Evolutionary conservation across 2,888 invertebrate species (phyloP), one percentile per base, ranked within the genome.

Genomic region (Mylabris sibirica): DNA sequence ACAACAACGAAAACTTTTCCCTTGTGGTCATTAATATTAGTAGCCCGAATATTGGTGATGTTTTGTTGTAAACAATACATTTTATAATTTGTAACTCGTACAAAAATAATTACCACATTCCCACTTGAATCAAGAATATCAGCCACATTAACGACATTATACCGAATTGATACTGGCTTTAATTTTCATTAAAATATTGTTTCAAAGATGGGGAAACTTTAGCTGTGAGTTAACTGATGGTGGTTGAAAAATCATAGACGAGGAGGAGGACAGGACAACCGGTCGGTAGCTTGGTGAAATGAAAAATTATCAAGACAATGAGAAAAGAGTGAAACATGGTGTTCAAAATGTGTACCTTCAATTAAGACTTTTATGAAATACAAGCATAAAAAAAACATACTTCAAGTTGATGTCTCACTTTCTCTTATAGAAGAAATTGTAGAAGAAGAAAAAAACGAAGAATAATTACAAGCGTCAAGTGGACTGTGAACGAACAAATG

Each of bases 151-250:
- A 78, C 76, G 74, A 72, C 75, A 73, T 75, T 75, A 74, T 17
- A 65, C 5, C 66, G 73, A 81, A 81, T 79, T 78, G 80, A 80
- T 82, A 79, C 78, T 77, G 77, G 77, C 78, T 75, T 77, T 83
- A 83, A 84, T 84, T 84, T 84, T 83, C 82, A 84, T 83, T 84
- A 83, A 53, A 81, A 83, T 80, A 83, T 81, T 80, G 80, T 79
- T 77, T 71, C 66, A 4, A n/a, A 5, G 44, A 59, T 35, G 44
- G 30, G 30, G 60, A 14, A 60, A 30, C 34, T 60, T 34, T 26
- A 11, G 26, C n/a, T 44, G 11, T n/a, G n/a, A 17, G n/a, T n/a
- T 30, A 8, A 34, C 26, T 5, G 60, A 0, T 34, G 22, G 22
- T 8, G 17, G 30, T 3, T 26, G 60, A 41, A 41, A 62, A 41